Conservation (phyloP, 2,113 vertebrate species). For the Glareola pratincola region DNA sequence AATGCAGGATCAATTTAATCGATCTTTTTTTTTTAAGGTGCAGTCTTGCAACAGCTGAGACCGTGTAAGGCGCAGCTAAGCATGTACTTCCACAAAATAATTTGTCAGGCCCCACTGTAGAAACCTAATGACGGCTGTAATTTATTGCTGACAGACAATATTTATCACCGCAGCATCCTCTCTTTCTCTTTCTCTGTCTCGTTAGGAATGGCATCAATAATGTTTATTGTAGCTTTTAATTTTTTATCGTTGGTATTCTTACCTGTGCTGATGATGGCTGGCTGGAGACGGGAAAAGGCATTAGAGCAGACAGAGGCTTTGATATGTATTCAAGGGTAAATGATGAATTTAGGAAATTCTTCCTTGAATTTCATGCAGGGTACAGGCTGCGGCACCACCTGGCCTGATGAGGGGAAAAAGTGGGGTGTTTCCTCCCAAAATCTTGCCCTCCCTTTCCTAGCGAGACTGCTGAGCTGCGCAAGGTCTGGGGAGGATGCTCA, state of each 20-base stretch:
- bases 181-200: slow-evolving; percentile 30
- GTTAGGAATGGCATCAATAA: slow-evolving; percentile 67
- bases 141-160: slow-evolving; percentile 53
- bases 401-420: accelerated
- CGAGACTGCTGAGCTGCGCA: not conserved
- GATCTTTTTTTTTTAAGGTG: not conserved
- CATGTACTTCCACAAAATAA: slow-evolving; percentile 35
- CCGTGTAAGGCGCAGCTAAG: not conserved
- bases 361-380: not conserved
- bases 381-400: accelerated
- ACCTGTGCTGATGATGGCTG: slow-evolving; percentile 30
- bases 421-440: not conserved
- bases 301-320: not conserved
- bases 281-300: slow-evolving; percentile 18
- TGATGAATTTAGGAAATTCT: not conserved
- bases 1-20: not conserved
- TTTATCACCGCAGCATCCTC: slow-evolving; percentile 44
- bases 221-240: slow-evolving; percentile 71
- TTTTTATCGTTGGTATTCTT: slow-evolving; percentile 61
- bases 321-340: not conserved
- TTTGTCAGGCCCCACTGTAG: slow-evolving; percentile 43
- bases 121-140: slow-evolving; percentile 56
- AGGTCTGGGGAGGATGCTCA: not conserved
- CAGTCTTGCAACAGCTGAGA: not conserved
- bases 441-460: not conserved